These are phyloP conservation scores for Acronicta psi DNA, from an alignment of 2,888 invertebrate genomes.

Conservation along the genomic window DNA sequence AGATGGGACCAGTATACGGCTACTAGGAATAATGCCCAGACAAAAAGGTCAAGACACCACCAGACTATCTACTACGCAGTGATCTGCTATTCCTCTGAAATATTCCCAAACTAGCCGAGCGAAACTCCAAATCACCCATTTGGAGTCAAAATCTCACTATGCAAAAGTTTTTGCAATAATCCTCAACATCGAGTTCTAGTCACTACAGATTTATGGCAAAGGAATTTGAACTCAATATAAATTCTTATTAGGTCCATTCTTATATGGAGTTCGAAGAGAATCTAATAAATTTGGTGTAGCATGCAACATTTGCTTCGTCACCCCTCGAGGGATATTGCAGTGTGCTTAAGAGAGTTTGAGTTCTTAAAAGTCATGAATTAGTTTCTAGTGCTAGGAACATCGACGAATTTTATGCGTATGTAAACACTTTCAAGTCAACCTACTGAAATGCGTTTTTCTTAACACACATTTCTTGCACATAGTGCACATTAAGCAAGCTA, in stretches of 20 bases:
- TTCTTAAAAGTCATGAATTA: slow-evolving; percentile 51
- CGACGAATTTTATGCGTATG: slow-evolving; percentile 6
- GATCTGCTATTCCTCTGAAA: slow-evolving; percentile 42
- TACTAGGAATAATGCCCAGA: slow-evolving; percentile 21
- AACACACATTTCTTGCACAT: too few relatives aligned
- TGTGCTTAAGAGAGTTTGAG: slow-evolving; percentile 54
- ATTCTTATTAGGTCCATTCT: slow-evolving; percentile 49
- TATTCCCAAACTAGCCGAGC: slow-evolving; percentile 44
- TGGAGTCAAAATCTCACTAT: slow-evolving; percentile 65
- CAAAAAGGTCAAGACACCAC: slow-evolving; percentile 27
- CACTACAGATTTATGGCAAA: slow-evolving; percentile 41
- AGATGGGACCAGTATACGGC: slow-evolving; percentile 10
- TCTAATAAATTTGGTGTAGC: slow-evolving; percentile 73
- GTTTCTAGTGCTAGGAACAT: slow-evolving; percentile 49
- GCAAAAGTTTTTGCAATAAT: slow-evolving; percentile 67
- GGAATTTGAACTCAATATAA: slow-evolving; percentile 20
- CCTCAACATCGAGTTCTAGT: slow-evolving; percentile 63
- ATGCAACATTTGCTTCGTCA: slow-evolving; percentile 74
- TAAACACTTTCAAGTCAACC: background rate
- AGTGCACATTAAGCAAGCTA: too few relatives aligned
- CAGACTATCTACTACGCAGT: slow-evolving; percentile 37
- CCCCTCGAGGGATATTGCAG: slow-evolving; percentile 69
- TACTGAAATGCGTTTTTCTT: too few relatives aligned
- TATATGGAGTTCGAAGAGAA: slow-evolving; percentile 32
- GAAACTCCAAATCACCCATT: slow-evolving; percentile 66